Base-by-base conservation (phyloP, 2,888 invertebrate genomes). In the Ypsolopha scabrella region DNA sequence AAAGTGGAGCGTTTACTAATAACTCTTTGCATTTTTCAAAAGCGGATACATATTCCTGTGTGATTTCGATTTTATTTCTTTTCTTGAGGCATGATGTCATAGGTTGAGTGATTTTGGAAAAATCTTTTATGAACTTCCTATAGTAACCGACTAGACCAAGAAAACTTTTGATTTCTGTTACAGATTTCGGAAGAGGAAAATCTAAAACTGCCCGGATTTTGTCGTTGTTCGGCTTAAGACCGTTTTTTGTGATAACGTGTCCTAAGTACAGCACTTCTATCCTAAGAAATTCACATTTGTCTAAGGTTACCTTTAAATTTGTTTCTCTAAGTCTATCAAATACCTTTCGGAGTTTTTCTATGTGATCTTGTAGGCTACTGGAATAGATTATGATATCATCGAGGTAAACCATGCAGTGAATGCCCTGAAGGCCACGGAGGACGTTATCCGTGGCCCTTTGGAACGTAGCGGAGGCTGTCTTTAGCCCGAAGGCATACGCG, bases 391-490 rank as follows among this genome's bases (percentile, higher is more conserved):
- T 60, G 35, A 65, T 59, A 55, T 65, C 64, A 45, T 64, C 9
- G n/a, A n/a, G n/a, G n/a, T n/a, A n/a, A n/a, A n/a, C 56, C 56
- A 46, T 55, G n/a, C n/a, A n/a, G n/a, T n/a, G n/a, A n/a, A n/a
- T n/a, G n/a, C n/a, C n/a, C n/a, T n/a, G 54, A 44, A 66, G 41
- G 36, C 62, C 63, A 2, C 52, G 48, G 14, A 69, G 52, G 2
- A 68, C 60, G 50, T 54, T 55, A 45, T 67, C 57, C 68, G 67
- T 69, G 35, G 69, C 53, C 6, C 72, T 49, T 58, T 75, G 74
- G 50, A 78, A 75, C 0, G 73, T 72, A 1, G 67, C 65, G 0
- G 78, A 76, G 1, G 75, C 73, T 51, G 66, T 69, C 56, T 66
- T 65, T 13, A 75, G 55, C 1, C 74, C 74, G 54, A 73, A 0